Evolutionary conservation across 2,797 vertebrate genomes (phyloP), one percentile per base, ranked within the genome.

Genomic region (Crypturellus tataupa): DNA sequence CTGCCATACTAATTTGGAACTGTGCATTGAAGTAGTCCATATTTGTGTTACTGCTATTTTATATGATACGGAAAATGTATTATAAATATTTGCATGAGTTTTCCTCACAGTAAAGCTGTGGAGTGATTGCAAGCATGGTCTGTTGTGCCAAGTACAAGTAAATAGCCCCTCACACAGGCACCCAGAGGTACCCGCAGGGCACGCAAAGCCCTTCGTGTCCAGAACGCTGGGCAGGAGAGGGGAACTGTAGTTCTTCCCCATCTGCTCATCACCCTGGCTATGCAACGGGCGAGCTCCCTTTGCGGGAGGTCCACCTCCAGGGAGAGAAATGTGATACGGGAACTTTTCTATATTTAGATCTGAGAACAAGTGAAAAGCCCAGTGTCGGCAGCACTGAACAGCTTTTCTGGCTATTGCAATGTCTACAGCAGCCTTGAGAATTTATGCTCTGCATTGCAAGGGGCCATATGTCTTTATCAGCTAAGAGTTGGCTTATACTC

Each of bases 341-440:
- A 85, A 96, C 85, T 31, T 62, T 46, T 72, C 81, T 95, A 82
- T 93, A 90, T 86, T 95, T 95, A 97, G 94, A 92, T 58, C 42
- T 0, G 2, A 87, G 80, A 95, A 94, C 83, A 96, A 93, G 90
- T 60, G 39, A 95, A 77, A 81, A 81, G 59, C 21, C 56, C 35
- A 10, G 13, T 2, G 18, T 23, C 0, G 42, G 89, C 67, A 42
- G 80, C 56, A 35, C 44, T 3, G 70, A 88, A 49, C 33, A 60
- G 40, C 18, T 46, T 42, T 59, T 83, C 71, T 31, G 64, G 55
- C 80, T 87, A 76, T 16, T 71, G 63, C 51, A 18, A 17, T 42
- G 83, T 49, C 85, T 51, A 55, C 49, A 62, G 53, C 37, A 92
- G 92, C 77, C 72, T 44, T 63, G 78, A 58, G 42, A 59, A 87